Base-by-base conservation (phyloP, 2,113 vertebrate species). In the Okapia johnstoni region DNA sequence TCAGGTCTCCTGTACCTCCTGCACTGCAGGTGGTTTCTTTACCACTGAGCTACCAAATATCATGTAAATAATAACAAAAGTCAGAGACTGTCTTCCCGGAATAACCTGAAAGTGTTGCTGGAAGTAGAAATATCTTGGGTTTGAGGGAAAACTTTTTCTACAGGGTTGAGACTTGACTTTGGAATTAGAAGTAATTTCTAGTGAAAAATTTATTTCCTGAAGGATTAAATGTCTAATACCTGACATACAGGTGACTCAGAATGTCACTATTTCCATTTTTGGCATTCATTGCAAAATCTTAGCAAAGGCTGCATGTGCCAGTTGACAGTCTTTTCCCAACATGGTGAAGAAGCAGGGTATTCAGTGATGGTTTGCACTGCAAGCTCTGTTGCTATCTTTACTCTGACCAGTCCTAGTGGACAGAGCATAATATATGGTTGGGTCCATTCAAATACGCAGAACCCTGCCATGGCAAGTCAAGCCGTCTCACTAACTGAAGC, bases 401-500 rank as follows among this genome's bases (percentile, higher is more conserved):
- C 55, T 79, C 70, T 96, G 83, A 91, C 55, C 52, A 97, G 96
- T 94, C 23, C 57, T 88, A 93, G 61, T 93, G 93, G 97, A 98
- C 97, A 96, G 94, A 97, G 98, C 97, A 98, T 85, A 97, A 76
- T 97, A 85, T 88, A 97, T 90, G 98, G 92, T 97, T 96, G 89
- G 84, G 94, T 97, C 94, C 97, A 96, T 98, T 98, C 97, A 98
- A 86, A 98, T 97, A 95, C 96, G 96, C 28, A 58, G 94, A 98
- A 97, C 89, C 94, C 88, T 98, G 98, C 96, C 96, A 98, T 97
- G 98, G 96, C 98, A 98, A 98, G 97, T 98, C 97, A 98, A 98
- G 96, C 97, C 98, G 97, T 96, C 96, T 98, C 97, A 98, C 88
- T 94, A 98, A 93, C 88, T 95, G 94, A 98, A 98, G 95, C 97